Base-by-base conservation (phyloP, 2,113 vertebrate species). In the Excalfactoria chinensis region DNA sequence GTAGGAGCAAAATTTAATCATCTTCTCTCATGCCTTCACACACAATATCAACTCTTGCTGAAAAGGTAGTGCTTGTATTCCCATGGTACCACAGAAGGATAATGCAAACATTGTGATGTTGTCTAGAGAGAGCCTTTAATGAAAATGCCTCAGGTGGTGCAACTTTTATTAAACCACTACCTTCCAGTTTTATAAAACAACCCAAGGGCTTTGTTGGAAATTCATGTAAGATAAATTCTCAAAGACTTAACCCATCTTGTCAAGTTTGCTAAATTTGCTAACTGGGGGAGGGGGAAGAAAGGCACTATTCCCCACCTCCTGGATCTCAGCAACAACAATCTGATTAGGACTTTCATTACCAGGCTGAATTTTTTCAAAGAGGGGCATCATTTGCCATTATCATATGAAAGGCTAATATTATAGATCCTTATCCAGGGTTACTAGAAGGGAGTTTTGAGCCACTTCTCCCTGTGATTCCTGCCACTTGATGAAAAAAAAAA, bases 401-500 rank as follows among this genome's bases (percentile, higher is more conserved):
- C 97, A 98, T 98, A 98, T 98, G 97, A 98, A 98, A 98, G 97
- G 96, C 90, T 97, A 97, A 98, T 98, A 97, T 97, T 97, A 97
- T 96, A 98, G 97, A 98, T 98, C 94, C 95, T 97, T 98, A 98
- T 98, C 97, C 92, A 86, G 96, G 96, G 95, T 97, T 98, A 95
- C 93, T 93, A 95, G 96, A 96, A 96, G 92, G 95, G 95, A 96
- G 96, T 97, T 97, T 85, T 88, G 75, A 97, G 90, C 89, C 96
- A 96, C 96, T 98, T 98, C 96, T 97, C 96, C 85, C 80, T 79
- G 26, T 94, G 97, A 97, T 96, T 97, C 95, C 95, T 98, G 97
- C 97, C 98, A 98, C 98, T 99, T 98, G 98, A 98, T 96, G 93
- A 97, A 98, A 98, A 98, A 98, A 98, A 98, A n/a, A n/a, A n/a